These are phyloP conservation scores for Falcunculus frontatus DNA, from an alignment of 2,113 vertebrate genomes.

Conservation along the genomic window DNA sequence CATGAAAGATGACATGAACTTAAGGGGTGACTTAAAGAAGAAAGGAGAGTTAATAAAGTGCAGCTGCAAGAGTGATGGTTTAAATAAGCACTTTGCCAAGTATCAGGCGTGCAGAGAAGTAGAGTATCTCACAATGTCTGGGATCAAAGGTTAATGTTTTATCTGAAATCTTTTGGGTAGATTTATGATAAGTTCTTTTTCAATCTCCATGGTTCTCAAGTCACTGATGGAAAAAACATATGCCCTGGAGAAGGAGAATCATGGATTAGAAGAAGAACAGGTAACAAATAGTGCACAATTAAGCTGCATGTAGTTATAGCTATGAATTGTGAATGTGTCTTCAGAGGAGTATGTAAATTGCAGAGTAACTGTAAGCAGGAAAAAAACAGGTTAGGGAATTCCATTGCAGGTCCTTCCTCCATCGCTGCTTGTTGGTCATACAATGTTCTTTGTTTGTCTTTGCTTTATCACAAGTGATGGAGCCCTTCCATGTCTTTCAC, in stretches of 20 bases:
- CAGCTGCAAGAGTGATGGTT: not conserved
- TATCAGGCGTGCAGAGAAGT: not conserved
- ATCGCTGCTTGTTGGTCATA: not conserved
- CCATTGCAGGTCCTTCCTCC: not conserved
- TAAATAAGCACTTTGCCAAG: not conserved
- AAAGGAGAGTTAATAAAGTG: not conserved
- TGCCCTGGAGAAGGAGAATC: not conserved
- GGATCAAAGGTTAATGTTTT: not conserved
- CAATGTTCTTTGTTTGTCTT: not conserved
- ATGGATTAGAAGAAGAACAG: not conserved
- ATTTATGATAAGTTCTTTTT: not conserved
- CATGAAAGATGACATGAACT: not conserved
- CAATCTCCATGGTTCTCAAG: not conserved
- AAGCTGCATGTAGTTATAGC: not conserved
- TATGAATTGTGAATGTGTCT: not conserved
- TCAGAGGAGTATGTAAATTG: not conserved
- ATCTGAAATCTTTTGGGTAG: not conserved
- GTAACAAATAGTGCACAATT: not conserved
- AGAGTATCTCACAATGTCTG: not conserved
- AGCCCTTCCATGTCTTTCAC: accelerated
- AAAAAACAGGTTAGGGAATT: not conserved
- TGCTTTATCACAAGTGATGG: not conserved
- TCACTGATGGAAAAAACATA: not conserved
- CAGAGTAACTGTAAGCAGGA: not conserved
- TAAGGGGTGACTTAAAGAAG: not conserved